Evolutionary conservation across 2,888 invertebrate species (phyloP).

Genomic region (Ochropacha duplaris): DNA sequence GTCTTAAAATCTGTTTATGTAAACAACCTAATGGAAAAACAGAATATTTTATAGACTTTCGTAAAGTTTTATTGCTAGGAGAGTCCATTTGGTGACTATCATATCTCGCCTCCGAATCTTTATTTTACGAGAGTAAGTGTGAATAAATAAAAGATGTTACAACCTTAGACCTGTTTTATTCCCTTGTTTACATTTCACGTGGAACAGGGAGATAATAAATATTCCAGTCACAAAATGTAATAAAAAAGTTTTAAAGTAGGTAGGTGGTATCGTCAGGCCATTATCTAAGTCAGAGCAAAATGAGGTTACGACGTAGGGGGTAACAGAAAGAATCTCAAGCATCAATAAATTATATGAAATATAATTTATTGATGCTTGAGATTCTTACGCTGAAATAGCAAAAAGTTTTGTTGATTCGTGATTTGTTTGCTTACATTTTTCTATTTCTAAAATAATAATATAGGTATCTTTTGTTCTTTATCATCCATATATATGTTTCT

Average conservation of each 20-base stretch:
- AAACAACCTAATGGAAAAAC: slow-evolving; percentile 1
- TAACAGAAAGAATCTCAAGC: not conserved
- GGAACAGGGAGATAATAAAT: not conserved
- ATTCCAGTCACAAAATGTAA: slow-evolving; percentile 5
- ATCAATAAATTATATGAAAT: no score
- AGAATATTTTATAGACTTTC: slow-evolving; percentile 10
- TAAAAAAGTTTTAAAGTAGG: not conserved
- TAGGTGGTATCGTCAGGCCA: not conserved
- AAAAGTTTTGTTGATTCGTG: not conserved
- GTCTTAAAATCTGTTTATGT: not conserved
- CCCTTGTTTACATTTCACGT: slow-evolving; percentile 7
- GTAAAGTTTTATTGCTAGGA: slow-evolving; percentile 17
- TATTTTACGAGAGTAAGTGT: slow-evolving; percentile 10
- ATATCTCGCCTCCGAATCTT: slow-evolving; percentile 8
- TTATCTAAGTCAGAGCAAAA: not conserved
- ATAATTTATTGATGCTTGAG: slow-evolving; percentile 2
- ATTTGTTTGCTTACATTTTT: not conserved
- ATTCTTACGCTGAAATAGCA: not conserved
- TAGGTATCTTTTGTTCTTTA: not conserved
- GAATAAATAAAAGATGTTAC: slow-evolving; percentile 28
- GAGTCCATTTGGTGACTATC: not conserved
- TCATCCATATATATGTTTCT: no score
- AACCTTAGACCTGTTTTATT: slow-evolving; percentile 12
- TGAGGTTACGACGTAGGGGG: not conserved
- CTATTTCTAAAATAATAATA: not conserved